These are phyloP conservation scores for Uria lomvia DNA, from an alignment of 2,113 vertebrate genomes.

Conservation along the genomic window DNA sequence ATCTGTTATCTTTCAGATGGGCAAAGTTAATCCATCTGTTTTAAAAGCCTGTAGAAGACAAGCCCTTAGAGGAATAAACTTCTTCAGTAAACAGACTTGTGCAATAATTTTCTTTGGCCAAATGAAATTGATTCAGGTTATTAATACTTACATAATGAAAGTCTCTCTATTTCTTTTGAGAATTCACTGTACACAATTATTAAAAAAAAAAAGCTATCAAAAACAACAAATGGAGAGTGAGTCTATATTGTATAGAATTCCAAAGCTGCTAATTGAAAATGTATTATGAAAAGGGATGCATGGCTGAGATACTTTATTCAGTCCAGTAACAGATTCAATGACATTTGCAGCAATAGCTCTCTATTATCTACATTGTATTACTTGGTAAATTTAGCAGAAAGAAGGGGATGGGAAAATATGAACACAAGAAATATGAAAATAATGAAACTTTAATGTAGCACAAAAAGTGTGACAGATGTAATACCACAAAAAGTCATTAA, in stretches of 20 bases:
- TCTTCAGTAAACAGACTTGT: neutral
- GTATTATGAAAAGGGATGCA: constrained; percentile 59
- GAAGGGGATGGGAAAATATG: constrained; percentile 70
- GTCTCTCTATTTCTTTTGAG: neutral
- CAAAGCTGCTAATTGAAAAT: constrained; percentile 68
- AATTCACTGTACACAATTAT: neutral
- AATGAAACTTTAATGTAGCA: constrained; percentile 79
- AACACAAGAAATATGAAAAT: constrained; percentile 79
- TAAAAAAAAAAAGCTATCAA: neutral
- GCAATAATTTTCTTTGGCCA: neutral
- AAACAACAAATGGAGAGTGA: neutral
- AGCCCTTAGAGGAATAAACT: neutral
- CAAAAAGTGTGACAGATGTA: constrained; percentile 75
- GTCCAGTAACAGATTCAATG: constrained; percentile 66
- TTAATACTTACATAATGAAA: neutral
- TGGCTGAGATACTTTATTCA: constrained; percentile 60
- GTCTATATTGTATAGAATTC: constrained; percentile 39
- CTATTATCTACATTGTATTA: constrained; percentile 75
- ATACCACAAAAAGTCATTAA: constrained; percentile 74
- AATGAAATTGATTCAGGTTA: neutral
- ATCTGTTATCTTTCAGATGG: neutral
- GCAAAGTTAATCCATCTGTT: neutral
- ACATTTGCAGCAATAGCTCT: constrained; percentile 73
- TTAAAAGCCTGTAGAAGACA: neutral
- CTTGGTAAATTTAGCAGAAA: constrained; percentile 82